A percentile compares a stretch with the other conserved stretches of the same genome.
These are phyloP conservation scores for Mimachlamys varia DNA, from an alignment of 2,888 invertebrate genomes.

Conservation along the genomic window DNA sequence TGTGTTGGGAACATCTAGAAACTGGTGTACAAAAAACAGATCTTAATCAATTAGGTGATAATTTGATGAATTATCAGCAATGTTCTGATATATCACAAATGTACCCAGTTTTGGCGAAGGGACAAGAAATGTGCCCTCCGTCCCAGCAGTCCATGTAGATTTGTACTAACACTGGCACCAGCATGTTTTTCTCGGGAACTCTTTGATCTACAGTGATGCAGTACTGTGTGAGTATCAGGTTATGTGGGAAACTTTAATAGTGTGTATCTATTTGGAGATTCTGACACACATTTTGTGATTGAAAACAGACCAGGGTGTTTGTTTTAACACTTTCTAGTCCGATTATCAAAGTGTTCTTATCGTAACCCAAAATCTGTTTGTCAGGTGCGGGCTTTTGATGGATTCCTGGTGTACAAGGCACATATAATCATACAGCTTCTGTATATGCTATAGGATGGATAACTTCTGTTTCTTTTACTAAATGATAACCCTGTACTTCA, in stretches of 20 bases:
- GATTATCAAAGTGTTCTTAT: background rate
- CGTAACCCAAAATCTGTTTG: background rate
- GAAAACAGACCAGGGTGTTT: background rate
- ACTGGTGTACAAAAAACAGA: no score
- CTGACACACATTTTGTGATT: background rate
- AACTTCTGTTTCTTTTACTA: no score
- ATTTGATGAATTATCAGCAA: background rate
- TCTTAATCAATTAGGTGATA: background rate
- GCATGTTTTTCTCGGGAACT: background rate
- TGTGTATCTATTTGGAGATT: background rate
- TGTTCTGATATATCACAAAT: background rate
- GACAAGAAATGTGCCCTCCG: background rate
- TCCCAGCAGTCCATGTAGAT: background rate
- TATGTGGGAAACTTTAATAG: background rate
- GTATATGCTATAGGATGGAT: no score
- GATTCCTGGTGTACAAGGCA: no score
- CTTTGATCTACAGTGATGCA: background rate
- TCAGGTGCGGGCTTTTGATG: background rate
- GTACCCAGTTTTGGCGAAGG: background rate
- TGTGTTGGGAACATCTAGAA: no score
- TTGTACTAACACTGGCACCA: background rate
- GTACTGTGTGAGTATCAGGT: background rate
- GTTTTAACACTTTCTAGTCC: background rate
- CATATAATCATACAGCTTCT: no score
- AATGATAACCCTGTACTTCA: no score